Evolutionary conservation across 2,888 invertebrate genomes (phyloP).

Genomic region (Cryptus armator): DNA sequence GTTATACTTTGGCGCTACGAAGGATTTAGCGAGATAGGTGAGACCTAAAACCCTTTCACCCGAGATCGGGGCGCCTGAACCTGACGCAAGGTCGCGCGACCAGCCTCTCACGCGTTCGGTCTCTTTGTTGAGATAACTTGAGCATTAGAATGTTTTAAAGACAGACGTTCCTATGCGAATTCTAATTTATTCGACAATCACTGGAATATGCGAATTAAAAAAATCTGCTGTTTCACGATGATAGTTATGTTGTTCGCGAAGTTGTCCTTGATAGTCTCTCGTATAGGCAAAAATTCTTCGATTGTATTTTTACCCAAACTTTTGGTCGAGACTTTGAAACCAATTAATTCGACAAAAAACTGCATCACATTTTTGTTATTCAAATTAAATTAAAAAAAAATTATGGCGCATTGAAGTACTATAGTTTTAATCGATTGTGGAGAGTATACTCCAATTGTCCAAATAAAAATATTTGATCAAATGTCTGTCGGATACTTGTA

Average conservation of each 20-base stretch:
- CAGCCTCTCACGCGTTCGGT: neutral
- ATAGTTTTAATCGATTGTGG: neutral
- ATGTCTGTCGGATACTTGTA: neutral
- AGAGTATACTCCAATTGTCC: neutral
- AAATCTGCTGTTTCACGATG: conserved; percentile 6
- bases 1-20: neutral
- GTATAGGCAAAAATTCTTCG: neutral
- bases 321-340: too few relatives aligned
- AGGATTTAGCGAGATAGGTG: neutral
- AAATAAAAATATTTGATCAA: neutral
- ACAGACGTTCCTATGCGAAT: neutral
- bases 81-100: conserved; percentile 1
- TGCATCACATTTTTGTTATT: neutral
- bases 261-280: too few relatives aligned
- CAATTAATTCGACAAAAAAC: too few relatives aligned
- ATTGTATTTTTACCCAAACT: neutral
- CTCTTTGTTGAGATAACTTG: neutral
- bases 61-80: neutral
- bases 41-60: conserved; percentile 14
- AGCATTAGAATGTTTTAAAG: neutral
- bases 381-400: neutral
- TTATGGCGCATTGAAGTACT: neutral
- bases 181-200: neutral
- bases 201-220: neutral
- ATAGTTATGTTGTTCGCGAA: neutral